Evolutionary conservation across 2,797 vertebrate species (phyloP).

Genomic region (Orestias chungarensis): DNA sequence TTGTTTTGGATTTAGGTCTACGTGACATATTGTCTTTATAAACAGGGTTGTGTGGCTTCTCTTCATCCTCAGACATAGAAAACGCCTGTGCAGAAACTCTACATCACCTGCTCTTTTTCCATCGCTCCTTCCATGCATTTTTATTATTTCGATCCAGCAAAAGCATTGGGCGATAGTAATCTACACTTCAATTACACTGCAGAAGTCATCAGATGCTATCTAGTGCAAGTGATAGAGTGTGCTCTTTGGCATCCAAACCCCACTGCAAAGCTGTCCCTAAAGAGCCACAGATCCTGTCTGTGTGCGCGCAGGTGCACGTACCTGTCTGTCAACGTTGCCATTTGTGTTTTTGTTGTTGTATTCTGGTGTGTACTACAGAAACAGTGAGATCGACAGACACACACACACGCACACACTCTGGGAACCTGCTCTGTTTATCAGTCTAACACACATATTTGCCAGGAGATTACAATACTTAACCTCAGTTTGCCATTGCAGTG

Average conservation of each 20-base stretch:
- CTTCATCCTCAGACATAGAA: conserved; percentile 50
- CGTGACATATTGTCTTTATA: conserved; percentile 59
- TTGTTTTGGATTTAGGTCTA: conserved; percentile 48
- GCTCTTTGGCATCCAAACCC: conserved; percentile 76
- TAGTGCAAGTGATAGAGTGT: conserved; percentile 73
- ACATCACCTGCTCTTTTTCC: conserved; percentile 54
- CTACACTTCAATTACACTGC: conserved; percentile 80
- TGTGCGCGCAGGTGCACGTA: conserved; percentile 53
- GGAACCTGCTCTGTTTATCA: conserved; percentile 68
- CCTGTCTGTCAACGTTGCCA: conserved; percentile 32
- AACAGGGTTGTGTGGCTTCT: conserved; percentile 58
- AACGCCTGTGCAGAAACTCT: conserved; percentile 45
- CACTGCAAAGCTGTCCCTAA: conserved; percentile 74
- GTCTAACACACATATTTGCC: conserved; percentile 69
- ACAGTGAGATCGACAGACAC: conserved; percentile 55
- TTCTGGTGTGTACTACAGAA: conserved; percentile 41
- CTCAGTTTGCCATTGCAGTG: conserved; percentile 73
- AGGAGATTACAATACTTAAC: conserved; percentile 74
- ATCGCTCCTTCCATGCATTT: conserved; percentile 64
- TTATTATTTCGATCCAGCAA: conserved; percentile 80
- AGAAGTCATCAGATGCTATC: conserved; percentile 82
- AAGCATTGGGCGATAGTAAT: conserved; percentile 80
- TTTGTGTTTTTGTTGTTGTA: conserved; percentile 39
- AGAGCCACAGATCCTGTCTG: conserved; percentile 64
- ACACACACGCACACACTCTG: conserved; percentile 51